phyloP scores from a whole-genome alignment of 2,797 vertebrate genomes.

The Enteromius afrohamiltoni region DNA sequence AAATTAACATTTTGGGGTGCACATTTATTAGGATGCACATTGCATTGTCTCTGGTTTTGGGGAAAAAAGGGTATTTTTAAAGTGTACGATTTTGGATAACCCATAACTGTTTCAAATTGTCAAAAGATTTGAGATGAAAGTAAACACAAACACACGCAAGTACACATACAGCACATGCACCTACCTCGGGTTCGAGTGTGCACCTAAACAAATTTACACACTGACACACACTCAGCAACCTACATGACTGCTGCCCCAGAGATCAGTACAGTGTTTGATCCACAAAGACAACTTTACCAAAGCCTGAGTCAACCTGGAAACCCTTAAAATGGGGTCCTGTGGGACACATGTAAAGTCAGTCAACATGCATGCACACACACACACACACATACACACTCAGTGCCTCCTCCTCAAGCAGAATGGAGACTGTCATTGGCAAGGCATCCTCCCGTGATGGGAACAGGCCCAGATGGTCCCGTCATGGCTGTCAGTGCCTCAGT shows the following conservation, averaged over 20 bases:
- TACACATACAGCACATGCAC: neutral
- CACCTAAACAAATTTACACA: constrained; percentile 26
- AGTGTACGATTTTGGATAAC: neutral
- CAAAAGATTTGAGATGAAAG: neutral
- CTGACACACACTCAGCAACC: neutral
- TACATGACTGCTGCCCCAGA: constrained; percentile 52
- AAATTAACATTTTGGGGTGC: neutral
- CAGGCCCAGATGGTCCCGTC: constrained; percentile 82
- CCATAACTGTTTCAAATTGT: neutral
- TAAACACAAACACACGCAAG: constrained; percentile 4
- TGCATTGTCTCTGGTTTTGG: neutral
- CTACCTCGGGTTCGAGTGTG: neutral
- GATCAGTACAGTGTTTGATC: constrained; percentile 75
- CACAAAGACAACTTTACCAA: constrained; percentile 68
- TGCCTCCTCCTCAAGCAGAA: constrained; percentile 53
- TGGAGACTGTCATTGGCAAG: constrained; percentile 70
- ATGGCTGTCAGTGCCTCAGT: constrained; percentile 76
- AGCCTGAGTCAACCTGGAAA: constrained; percentile 58
- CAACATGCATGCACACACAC: constrained; percentile 22
- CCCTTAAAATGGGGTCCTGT: constrained; percentile 67
- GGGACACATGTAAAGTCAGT: constrained; percentile 58
- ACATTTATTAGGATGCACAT: neutral
- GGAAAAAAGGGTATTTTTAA: neutral
- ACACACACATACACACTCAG: constrained; percentile 28
- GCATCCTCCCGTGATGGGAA: constrained; percentile 67